phyloP scores from a whole-genome alignment of 2,888 invertebrate genomes.

The Sipha maydis region DNA sequence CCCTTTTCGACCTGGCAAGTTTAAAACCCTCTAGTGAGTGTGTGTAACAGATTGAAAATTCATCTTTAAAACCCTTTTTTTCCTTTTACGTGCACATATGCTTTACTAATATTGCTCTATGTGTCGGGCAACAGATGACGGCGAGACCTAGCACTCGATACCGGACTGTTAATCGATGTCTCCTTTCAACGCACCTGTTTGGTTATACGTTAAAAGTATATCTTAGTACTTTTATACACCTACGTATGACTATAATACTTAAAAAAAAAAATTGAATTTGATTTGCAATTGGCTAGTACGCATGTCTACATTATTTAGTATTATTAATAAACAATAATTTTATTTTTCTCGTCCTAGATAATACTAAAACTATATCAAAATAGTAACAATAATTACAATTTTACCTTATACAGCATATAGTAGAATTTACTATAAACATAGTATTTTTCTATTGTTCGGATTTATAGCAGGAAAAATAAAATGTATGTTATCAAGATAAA shows the following conservation, averaged over 20 bases:
- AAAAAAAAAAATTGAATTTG: too few species aligned
- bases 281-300: too few species aligned
- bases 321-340: too few species aligned
- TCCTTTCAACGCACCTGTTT: constrained; percentile 40
- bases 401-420: too few species aligned
- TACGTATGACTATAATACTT: not conserved
- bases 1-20: constrained; percentile 46
- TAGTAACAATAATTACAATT: too few species aligned
- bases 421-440: too few species aligned
- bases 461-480: too few species aligned
- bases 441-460: too few species aligned
- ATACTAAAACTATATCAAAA: too few species aligned
- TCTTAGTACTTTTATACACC: not conserved
- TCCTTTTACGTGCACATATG: constrained; percentile 35
- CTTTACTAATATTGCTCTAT: constrained; percentile 8
- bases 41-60: constrained; percentile 59
- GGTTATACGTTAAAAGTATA: not conserved
- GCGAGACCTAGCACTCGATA: constrained; percentile 35
- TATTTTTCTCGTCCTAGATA: too few species aligned
- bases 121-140: constrained; percentile 59
- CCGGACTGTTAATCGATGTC: constrained; percentile 58
- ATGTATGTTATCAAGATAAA: too few species aligned
- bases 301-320: too few species aligned
- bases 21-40: constrained; percentile 6
- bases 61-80: constrained; percentile 53